phyloP scores from a whole-genome alignment of 2,797 vertebrate species.

The Rhynchonycteris naso region DNA sequence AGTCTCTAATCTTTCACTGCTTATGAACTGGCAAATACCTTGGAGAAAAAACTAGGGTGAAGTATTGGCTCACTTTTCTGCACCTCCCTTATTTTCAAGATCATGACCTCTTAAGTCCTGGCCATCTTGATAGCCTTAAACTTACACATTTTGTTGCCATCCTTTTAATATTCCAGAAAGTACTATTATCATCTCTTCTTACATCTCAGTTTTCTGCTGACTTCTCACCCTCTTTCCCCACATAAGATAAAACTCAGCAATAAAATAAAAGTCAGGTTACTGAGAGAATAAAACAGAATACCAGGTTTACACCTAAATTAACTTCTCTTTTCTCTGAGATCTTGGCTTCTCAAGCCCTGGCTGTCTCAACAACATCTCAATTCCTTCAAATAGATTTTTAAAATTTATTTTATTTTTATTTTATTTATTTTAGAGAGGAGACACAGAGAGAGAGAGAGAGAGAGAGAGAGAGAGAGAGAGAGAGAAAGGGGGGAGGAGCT shows the following conservation, averaged over 20 bases:
- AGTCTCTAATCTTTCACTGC: neutral
- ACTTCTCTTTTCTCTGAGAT: neutral
- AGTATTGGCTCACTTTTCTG: neutral
- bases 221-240: neutral
- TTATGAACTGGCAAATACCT: neutral
- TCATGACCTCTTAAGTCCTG: neutral
- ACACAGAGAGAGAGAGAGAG: no score
- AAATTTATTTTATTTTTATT: neutral
- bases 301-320: neutral
- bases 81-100: neutral
- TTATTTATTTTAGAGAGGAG: neutral
- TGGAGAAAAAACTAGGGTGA: neutral
- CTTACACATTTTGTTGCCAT: neutral
- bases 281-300: neutral
- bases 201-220: neutral
- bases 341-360: neutral
- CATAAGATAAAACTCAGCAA: neutral
- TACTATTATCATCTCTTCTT: neutral
- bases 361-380: neutral
- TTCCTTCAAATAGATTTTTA: neutral
- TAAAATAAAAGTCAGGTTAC: no score
- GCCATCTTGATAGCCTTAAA: neutral
- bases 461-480: no score
- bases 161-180: neutral
- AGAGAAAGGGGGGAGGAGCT: no score